These are phyloP conservation scores for Romanogobio albipinnatus DNA, from an alignment of 2,113 vertebrate species.

Conservation along the genomic window DNA sequence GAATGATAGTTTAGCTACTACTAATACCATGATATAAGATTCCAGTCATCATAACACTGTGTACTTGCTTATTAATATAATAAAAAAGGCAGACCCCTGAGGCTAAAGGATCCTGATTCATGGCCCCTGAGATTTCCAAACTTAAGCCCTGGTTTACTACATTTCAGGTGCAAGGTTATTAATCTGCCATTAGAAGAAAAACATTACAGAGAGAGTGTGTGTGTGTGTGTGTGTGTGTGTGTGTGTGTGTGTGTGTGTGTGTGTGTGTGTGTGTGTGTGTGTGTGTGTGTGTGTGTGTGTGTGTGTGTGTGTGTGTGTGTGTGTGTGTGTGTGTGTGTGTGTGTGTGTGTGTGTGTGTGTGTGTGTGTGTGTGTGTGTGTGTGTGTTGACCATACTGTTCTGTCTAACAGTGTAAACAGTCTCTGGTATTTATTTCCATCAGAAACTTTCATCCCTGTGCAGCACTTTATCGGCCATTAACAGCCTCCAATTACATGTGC, in stretches of 20 bases:
- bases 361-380: constrained; percentile 16
- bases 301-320: too few relatives aligned
- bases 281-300: constrained; percentile 34
- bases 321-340: too few relatives aligned
- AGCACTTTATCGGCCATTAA: constrained; percentile 86
- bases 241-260: too few relatives aligned
- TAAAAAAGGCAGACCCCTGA: background rate
- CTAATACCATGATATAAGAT: background rate
- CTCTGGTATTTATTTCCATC: constrained; percentile 77
- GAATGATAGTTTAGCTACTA: background rate
- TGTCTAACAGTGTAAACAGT: constrained; percentile 18
- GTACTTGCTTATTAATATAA: background rate
- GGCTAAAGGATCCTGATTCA: background rate
- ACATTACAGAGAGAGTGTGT: constrained; percentile 5
- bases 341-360: too few relatives aligned
- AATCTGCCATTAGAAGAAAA: constrained; percentile 25
- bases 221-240: too few relatives aligned
- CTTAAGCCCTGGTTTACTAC: constrained; percentile 1
- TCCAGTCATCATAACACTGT: background rate
- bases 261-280: background rate
- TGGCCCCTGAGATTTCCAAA: background rate
- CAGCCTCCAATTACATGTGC: constrained; percentile 81
- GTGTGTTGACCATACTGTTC: constrained; percentile 29
- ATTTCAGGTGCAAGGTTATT: background rate
- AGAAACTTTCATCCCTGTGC: constrained; percentile 73